Evolutionary conservation across 1,140 invertebrate species (phyloP), one percentile per base, ranked within the genome.

Genomic region (Drosophila fuyamai): DNA sequence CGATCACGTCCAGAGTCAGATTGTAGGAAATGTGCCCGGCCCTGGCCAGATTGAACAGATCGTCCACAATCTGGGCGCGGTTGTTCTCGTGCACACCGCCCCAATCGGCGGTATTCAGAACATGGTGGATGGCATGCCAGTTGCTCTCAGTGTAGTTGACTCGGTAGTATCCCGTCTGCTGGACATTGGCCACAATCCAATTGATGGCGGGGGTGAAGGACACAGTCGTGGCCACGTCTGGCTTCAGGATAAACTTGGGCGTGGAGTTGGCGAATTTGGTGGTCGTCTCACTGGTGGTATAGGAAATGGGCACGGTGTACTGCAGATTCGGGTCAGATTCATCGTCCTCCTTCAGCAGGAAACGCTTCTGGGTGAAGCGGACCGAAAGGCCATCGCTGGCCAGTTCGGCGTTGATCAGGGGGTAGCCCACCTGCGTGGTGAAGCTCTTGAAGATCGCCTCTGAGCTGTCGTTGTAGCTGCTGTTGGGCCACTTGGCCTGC

Each of bases 1-100:
- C 92, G 0, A 94, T 92, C 4, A 95, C 92, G 3, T 94, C 92
- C 9, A 96, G 91, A 0, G 94, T 94, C 27, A 93, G 91, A 1
- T 78, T 62, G 16, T 94, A 94, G 10, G 81, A 70, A 4, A 94
- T 92, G 5, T 81, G 58, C 10, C 83, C 90, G 63, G 93, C 92
- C 44, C 94, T 91, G 2, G 94, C 91, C 72, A 95, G 93, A 82
- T 95, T 95, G 38, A 97, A 93, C 4, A 96, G 93, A 92, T 98
- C 97, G 77, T 97, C 96, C 5, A 97, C 93, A 10, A 97, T 93
- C 91, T 97, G 96, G 0, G 96, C 96, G 82, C 97, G 94, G 92
- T 97, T 98, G 0, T 96, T 88, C 53, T 94, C 94, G 75, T 95
- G 94, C 35, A 96, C 96, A 6, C 92, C 92, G 73, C 92, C 75